phyloP scores from a whole-genome alignment of 2,797 vertebrate genomes.

The Eurystomus glaucurus region DNA sequence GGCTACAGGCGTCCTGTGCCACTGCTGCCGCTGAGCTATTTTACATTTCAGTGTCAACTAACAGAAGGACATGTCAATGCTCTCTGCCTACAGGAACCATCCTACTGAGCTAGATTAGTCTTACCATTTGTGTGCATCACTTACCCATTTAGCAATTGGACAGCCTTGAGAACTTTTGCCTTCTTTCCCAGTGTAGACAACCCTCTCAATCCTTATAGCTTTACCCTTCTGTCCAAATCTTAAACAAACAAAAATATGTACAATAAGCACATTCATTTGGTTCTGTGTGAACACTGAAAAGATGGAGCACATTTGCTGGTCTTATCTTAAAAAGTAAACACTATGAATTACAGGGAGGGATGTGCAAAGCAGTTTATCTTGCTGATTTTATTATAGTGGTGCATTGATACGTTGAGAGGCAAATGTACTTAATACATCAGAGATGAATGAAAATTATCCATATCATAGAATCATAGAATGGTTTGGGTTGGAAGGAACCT shows the following conservation, averaged over 20 bases:
- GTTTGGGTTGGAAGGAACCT: no score
- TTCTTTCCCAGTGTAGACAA: slow-evolving; percentile 98
- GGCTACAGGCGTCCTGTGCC: not conserved
- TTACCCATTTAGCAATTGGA: slow-evolving; percentile 99
- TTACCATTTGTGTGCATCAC: slow-evolving; percentile 40
- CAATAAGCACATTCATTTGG: slow-evolving; percentile 51
- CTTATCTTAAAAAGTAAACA: slow-evolving; percentile 63
- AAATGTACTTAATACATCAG: slow-evolving; percentile 17
- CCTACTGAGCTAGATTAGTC: not conserved
- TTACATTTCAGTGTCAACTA: not conserved
- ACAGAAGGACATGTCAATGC: not conserved
- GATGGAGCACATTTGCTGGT: slow-evolving; percentile 15
- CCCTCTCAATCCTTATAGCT: slow-evolving; percentile 96
- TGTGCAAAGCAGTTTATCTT: slow-evolving; percentile 3
- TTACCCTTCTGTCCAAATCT: slow-evolving; percentile 94
- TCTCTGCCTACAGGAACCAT: not conserved
- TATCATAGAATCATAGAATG: not conserved
- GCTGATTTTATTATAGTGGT: slow-evolving; percentile 20
- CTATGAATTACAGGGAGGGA: slow-evolving; percentile 26
- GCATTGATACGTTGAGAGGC: not conserved
- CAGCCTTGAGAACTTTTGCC: slow-evolving; percentile 99
- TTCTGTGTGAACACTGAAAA: slow-evolving; percentile 25
- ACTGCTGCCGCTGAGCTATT: not conserved
- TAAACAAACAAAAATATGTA: slow-evolving; percentile 76
- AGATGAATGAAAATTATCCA: not conserved